A percentile compares a stretch with the other conserved stretches of the same genome.
These are phyloP conservation scores for Smittia sp. DNA, from an alignment of 2,888 invertebrate species.

Conservation along the genomic window DNA sequence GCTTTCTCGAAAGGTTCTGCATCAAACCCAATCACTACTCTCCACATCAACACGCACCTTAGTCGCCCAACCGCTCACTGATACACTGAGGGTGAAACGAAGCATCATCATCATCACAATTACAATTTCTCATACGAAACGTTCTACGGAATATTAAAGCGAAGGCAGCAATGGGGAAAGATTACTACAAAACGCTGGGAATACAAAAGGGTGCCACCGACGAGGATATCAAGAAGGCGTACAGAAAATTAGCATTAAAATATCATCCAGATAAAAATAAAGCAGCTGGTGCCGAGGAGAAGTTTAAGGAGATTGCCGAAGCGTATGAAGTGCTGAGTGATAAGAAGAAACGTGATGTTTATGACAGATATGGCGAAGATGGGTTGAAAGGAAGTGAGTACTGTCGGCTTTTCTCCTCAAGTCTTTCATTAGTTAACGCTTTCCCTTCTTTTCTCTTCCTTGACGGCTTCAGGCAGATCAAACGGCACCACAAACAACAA, in stretches of 20 bases:
- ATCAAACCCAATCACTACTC: too few relatives aligned
- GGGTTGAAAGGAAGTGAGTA: conserved; percentile 74
- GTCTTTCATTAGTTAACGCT: background rate
- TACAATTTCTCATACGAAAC: background rate
- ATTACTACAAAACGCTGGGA: conserved; percentile 94
- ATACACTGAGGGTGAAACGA: background rate
- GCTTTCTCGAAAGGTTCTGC: background rate
- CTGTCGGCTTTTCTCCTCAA: background rate
- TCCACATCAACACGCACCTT: background rate
- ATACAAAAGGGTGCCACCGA: conserved; percentile 82
- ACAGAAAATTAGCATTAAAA: conserved; percentile 92
- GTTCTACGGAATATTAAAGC: background rate
- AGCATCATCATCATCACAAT: conserved; percentile 9
- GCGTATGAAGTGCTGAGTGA: conserved; percentile 98
- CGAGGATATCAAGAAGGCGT: conserved; percentile 97
- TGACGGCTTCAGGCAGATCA: conserved; percentile 23
- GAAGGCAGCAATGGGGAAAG: conserved; percentile 80
- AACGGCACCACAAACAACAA: conserved; percentile 59
- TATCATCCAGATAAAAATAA: conserved; percentile 99
- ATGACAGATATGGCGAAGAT: conserved; percentile 91
- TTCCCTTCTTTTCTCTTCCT: background rate
- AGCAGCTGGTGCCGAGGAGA: conserved; percentile 89
- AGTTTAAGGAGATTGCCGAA: conserved; percentile 95
- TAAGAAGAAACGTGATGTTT: conserved; percentile 90
- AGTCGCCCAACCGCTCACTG: background rate